Conservation (phyloP, 2,113 vertebrate genomes). For the Ophiodon elongatus region DNA sequence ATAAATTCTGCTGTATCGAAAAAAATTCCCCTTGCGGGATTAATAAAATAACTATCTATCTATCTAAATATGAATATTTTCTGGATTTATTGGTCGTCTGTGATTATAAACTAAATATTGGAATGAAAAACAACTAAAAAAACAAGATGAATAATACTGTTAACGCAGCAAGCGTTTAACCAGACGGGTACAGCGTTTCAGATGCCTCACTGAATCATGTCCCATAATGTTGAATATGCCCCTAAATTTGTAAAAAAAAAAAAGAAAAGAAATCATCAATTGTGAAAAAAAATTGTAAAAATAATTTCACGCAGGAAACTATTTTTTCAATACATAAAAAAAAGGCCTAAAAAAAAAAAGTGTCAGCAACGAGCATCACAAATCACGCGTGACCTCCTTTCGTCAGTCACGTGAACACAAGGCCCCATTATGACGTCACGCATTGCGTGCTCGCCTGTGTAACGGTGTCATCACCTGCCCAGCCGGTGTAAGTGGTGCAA, state of each 20-base stretch:
- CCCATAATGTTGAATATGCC: background rate
- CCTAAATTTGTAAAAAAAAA: background rate
- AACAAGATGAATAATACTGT: background rate
- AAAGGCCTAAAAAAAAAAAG: background rate
- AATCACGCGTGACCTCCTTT: background rate
- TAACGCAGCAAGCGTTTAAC: background rate
- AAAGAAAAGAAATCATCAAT: background rate
- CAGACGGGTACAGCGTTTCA: background rate
- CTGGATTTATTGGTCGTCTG: background rate
- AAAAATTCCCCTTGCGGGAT: too few species aligned
- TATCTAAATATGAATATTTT: background rate
- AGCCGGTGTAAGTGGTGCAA: slow-evolving; percentile 93
- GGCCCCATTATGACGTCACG: background rate
- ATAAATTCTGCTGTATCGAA: too few species aligned
- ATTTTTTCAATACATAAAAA: too few species aligned
- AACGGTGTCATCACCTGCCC: slow-evolving; percentile 87
- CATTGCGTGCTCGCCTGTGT: background rate
- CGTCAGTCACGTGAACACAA: background rate
- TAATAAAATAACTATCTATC: too few species aligned
- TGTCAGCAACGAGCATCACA: background rate
- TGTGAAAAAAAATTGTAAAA: background rate
- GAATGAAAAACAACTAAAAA: background rate
- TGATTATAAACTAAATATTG: background rate
- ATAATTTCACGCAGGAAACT: too few species aligned
- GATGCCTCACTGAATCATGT: background rate